phyloP scores from a whole-genome alignment of 2,113 vertebrate species.

The Alectura lathami region DNA sequence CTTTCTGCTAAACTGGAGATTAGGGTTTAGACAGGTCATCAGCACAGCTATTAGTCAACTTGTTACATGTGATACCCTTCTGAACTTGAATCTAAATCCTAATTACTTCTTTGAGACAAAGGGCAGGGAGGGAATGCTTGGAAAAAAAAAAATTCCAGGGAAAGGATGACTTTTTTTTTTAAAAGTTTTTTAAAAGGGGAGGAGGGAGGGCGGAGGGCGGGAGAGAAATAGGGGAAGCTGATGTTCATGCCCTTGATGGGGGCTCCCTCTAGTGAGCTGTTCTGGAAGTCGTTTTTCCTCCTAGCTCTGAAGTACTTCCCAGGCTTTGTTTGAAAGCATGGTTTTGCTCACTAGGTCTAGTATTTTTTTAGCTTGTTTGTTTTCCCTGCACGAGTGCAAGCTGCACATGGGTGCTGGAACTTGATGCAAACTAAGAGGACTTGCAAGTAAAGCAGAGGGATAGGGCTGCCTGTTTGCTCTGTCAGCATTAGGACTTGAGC shows the following conservation, averaged over 20 bases:
- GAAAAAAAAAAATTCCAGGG: background rate
- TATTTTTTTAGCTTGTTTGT: rapidly evolving
- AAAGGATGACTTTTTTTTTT: background rate
- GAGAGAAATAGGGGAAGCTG: background rate
- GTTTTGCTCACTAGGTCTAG: background rate
- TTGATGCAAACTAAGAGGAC: background rate
- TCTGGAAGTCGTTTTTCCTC: background rate
- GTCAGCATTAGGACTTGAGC: background rate
- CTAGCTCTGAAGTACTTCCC: rapidly evolving
- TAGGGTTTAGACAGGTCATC: background rate
- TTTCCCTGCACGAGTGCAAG: background rate
- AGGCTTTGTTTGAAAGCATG: rapidly evolving
- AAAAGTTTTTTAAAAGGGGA: background rate
- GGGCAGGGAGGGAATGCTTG: background rate
- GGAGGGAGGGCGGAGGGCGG: too few species aligned
- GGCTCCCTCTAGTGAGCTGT: constrained; percentile 54
- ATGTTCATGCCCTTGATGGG: background rate
- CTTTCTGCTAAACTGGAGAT: background rate
- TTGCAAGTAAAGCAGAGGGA: background rate
- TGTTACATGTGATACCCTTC: background rate
- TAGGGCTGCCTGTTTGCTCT: background rate
- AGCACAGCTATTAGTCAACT: background rate
- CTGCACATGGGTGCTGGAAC: background rate
- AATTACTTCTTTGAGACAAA: background rate
- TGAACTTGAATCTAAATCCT: background rate